Evolutionary conservation across 2,888 invertebrate species (phyloP).

Genomic region (Tetanocera ferruginea): DNA sequence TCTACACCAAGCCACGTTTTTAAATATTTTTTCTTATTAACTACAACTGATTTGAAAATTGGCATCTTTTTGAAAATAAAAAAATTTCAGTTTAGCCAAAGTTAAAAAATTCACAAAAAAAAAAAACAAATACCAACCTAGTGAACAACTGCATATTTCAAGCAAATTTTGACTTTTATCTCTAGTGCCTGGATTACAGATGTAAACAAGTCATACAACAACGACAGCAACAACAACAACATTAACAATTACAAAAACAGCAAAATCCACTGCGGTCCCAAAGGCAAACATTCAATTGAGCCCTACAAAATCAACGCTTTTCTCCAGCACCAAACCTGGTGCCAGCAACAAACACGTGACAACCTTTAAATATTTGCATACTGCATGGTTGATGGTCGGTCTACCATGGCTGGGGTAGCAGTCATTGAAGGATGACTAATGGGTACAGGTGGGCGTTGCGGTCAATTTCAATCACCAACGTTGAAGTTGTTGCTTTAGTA

Average conservation of each 20-base stretch:
- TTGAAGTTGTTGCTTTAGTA: neutral
- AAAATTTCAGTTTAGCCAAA: too few species aligned
- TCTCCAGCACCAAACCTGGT: neutral
- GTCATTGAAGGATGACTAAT: neutral
- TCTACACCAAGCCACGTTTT: too few species aligned
- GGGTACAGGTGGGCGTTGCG: neutral
- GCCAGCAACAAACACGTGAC: neutral
- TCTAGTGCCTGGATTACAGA: too few species aligned
- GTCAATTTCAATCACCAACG: neutral
- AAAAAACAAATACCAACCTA: too few species aligned
- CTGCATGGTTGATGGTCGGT: slow-evolving; percentile 13
- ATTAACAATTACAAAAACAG: neutral
- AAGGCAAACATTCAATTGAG: neutral
- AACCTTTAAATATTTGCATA: neutral
- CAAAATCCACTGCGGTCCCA: neutral
- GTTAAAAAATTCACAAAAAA: too few species aligned
- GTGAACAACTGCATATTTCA: too few species aligned
- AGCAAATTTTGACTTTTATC: too few species aligned
- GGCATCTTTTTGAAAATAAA: too few species aligned
- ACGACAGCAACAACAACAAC: too few species aligned
- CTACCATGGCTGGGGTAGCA: neutral
- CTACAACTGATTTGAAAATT: too few species aligned
- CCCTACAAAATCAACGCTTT: neutral
- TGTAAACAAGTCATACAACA: too few species aligned
- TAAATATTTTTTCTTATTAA: too few species aligned